Evolutionary conservation across 1,140 invertebrate genomes (phyloP).

Genomic region (Sinonovacula constricta): DNA sequence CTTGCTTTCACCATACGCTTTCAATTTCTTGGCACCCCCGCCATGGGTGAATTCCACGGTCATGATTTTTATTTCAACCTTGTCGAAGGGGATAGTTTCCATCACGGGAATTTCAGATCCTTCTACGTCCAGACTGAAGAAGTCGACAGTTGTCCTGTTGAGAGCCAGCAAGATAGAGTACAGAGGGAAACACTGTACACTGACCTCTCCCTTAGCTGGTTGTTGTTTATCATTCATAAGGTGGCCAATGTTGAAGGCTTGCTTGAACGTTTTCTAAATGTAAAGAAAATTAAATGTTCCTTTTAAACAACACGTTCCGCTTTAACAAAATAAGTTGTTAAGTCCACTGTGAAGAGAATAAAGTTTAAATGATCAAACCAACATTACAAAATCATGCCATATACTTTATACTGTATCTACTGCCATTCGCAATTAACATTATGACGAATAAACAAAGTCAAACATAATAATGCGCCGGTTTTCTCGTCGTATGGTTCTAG

Average conservation of each 20-base stretch:
- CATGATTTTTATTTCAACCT: slow-evolving; percentile 54
- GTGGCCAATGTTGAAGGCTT: slow-evolving; percentile 51
- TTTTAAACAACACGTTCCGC: neutral
- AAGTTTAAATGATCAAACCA: no score
- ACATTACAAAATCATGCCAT: no score
- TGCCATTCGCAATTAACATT: no score
- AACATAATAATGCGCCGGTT: no score
- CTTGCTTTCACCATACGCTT: slow-evolving; percentile 16
- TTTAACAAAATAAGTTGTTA: neutral
- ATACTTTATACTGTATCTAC: no score
- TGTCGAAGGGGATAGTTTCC: slow-evolving; percentile 54
- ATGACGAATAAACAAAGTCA: no score
- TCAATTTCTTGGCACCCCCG: neutral
- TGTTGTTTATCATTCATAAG: slow-evolving; percentile 24
- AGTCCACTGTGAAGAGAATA: no score
- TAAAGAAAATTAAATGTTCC: neutral
- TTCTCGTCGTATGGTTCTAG: no score
- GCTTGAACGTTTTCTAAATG: slow-evolving; percentile 54
- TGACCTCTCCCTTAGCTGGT: neutral
- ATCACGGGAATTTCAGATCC: slow-evolving; percentile 64
- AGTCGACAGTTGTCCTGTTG: slow-evolving; percentile 61
- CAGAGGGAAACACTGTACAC: slow-evolving; percentile 55
- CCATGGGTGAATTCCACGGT: slow-evolving; percentile 39
- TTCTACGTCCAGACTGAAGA: slow-evolving; percentile 73
- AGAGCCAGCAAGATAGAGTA: slow-evolving; percentile 56